A percentile compares a stretch with the other conserved stretches of the same genome.
Evolutionary conservation across 2,113 vertebrate species (phyloP).

Genomic region (Oriolus oriolus): DNA sequence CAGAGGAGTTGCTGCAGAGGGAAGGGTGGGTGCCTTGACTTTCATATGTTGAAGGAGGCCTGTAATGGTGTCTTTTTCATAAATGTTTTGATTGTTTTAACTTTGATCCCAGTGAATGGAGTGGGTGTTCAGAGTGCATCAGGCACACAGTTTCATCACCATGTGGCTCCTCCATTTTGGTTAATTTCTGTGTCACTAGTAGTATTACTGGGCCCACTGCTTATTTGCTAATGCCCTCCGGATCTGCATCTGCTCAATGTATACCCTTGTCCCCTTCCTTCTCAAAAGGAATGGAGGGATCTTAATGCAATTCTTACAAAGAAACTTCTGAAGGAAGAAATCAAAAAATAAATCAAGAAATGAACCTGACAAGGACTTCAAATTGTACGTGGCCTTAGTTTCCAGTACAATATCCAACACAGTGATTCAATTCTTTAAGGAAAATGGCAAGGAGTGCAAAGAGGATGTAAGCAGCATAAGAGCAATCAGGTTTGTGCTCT

Average conservation of each 20-base stretch:
- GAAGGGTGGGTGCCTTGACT: slow-evolving; percentile 8
- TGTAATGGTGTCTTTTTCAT: background rate
- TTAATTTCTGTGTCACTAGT: background rate
- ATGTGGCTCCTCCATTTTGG: background rate
- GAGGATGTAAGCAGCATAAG: background rate
- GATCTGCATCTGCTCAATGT: background rate
- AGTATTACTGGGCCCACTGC: background rate
- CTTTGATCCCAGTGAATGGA: background rate
- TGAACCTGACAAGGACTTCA: background rate
- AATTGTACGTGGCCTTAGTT: background rate
- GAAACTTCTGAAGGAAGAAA: background rate
- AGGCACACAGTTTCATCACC: background rate
- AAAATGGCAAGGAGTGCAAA: accelerated
- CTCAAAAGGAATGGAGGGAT: background rate
- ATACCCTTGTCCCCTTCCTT: background rate
- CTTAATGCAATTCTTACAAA: background rate
- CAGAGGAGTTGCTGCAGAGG: background rate
- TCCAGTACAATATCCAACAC: background rate
- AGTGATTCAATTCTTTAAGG: background rate
- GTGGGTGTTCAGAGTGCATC: background rate
- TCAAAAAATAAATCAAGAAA: background rate
- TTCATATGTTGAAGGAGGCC: slow-evolving; percentile 9
- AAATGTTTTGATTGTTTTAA: background rate
- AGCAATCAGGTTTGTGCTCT: background rate
- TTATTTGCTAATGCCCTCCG: background rate